Evolutionary conservation across 2,797 vertebrate genomes (phyloP).

Genomic region (Nannoperca obscura): DNA sequence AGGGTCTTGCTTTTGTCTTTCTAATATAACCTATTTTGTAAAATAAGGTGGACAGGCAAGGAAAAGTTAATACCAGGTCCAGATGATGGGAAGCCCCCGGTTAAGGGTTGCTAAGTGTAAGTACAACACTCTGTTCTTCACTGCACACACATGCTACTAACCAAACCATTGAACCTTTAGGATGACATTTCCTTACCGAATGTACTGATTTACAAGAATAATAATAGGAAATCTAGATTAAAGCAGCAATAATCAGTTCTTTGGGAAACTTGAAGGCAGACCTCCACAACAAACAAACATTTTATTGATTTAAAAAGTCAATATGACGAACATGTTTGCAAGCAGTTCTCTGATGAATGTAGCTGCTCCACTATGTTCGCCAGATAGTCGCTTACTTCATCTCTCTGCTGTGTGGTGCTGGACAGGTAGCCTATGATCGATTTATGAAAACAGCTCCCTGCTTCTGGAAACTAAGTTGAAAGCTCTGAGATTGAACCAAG

Average conservation of each 20-base stretch:
- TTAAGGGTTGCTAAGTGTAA: background rate
- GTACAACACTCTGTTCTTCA: background rate
- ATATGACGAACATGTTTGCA: background rate
- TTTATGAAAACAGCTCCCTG: slow-evolving; percentile 1
- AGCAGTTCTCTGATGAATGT: background rate
- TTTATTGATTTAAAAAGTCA: background rate
- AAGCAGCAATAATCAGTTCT: background rate
- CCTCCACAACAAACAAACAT: background rate
- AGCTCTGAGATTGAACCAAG: background rate
- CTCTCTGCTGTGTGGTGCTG: background rate
- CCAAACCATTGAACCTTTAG: slow-evolving; percentile 3
- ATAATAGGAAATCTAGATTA: background rate
- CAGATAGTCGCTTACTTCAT: background rate
- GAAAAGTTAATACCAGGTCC: background rate
- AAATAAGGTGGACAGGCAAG: background rate
- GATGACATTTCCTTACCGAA: too few relatives aligned
- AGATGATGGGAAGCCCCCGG: background rate
- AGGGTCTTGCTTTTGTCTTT: background rate
- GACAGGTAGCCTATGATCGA: too few relatives aligned
- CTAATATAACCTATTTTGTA: background rate
- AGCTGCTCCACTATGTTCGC: background rate
- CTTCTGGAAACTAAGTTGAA: background rate
- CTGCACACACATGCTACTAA: background rate
- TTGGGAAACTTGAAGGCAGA: background rate
- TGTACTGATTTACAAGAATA: background rate